Conservation (phyloP, 2,797 vertebrate species). For the Acridotheres tristis region DNA sequence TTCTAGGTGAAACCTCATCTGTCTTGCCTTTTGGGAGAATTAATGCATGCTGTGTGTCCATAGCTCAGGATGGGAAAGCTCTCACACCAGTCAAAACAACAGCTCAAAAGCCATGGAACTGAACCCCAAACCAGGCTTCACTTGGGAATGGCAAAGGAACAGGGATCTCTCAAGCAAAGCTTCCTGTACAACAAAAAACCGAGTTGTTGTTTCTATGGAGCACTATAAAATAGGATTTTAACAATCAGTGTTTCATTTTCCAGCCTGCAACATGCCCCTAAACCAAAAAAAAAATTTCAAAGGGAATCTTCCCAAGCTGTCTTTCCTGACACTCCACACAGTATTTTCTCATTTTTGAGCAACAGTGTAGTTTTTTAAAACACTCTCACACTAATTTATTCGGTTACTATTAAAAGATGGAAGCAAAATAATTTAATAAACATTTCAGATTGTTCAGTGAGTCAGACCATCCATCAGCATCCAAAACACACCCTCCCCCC, state of each 20-base stretch:
- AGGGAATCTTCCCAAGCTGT: not conserved
- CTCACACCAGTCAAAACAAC: not conserved
- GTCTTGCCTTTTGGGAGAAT: not conserved
- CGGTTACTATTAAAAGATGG: not conserved
- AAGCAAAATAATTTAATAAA: not conserved
- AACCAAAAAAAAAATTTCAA: not conserved
- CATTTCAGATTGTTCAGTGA: not conserved
- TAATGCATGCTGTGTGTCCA: not conserved
- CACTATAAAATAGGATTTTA: not conserved
- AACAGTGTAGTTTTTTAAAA: not conserved
- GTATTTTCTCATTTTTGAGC: not conserved
- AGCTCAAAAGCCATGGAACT: not conserved
- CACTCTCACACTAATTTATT: not conserved
- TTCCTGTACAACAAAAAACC: not conserved
- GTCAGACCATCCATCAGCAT: not conserved
- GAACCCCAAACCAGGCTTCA: not conserved
- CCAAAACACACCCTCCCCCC: not conserved
- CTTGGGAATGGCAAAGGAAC: not conserved
- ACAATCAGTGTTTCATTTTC: not conserved
- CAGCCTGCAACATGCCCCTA: rapidly evolving
- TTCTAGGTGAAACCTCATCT: not conserved
- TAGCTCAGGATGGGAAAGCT: not conserved
- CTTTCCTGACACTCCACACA: not conserved
- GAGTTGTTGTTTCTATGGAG: not conserved
- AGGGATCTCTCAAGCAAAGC: not conserved